These are phyloP conservation scores for Fistularia commersonii DNA, from an alignment of 2,797 vertebrate genomes.

Conservation along the genomic window DNA sequence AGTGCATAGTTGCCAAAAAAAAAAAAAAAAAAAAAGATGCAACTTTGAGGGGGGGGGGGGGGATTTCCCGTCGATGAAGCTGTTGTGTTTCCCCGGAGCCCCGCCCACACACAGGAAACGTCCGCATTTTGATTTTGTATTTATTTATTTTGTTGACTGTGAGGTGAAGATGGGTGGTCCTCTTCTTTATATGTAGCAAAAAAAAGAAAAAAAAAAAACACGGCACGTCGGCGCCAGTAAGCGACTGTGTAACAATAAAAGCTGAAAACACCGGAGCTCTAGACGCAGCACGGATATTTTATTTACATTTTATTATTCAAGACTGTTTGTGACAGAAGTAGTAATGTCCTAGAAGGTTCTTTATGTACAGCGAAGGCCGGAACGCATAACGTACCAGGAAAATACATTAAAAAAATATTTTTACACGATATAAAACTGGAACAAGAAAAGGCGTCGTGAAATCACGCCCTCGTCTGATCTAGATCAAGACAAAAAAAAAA, in stretches of 20 bases:
- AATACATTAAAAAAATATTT: too few species aligned
- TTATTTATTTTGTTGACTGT: conserved; percentile 74
- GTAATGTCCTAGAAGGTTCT: too few species aligned
- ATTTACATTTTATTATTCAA: too few species aligned
- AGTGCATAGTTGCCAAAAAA: conserved; percentile 74
- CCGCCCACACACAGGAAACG: too few species aligned
- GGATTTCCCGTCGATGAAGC: too few species aligned
- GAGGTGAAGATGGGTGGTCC: conserved; percentile 60
- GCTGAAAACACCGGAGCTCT: too few species aligned
- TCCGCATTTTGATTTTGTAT: conserved; percentile 70
- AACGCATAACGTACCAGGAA: conserved; percentile 19
- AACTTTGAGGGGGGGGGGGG: too few species aligned
- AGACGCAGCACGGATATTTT: conserved; percentile 51
- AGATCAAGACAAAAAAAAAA: too few species aligned
- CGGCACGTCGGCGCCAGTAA: conserved; percentile 70
- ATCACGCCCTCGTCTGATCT: too few species aligned
- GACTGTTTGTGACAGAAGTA: too few species aligned
- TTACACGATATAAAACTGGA: too few species aligned
- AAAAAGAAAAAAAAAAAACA: conserved; percentile 68
- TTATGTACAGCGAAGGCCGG: conserved; percentile 51
- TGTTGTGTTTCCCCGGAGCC: conserved; percentile 34
- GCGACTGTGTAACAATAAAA: conserved; percentile 76
- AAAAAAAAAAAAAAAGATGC: conserved; percentile 8
- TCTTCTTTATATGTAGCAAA: conserved; percentile 81
- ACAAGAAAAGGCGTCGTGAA: too few species aligned